These are phyloP conservation scores for Zhuqinia jingwanae DNA, from an alignment of 2,888 invertebrate species.

Conservation along the genomic window DNA sequence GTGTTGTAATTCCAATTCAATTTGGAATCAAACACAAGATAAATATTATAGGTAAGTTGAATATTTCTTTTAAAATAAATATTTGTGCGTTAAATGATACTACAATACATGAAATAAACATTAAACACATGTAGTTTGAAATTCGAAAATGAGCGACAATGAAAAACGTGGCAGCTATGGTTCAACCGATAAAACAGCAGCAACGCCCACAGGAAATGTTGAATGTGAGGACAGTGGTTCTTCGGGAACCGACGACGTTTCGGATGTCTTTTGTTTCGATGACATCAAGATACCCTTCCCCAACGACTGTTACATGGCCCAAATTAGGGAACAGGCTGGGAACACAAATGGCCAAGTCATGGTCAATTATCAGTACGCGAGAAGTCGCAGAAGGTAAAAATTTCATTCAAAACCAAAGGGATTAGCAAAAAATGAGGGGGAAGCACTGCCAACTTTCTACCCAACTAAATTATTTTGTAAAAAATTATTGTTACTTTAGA, in stretches of 20 bases:
- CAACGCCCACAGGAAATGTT: not conserved
- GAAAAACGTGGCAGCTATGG: slow-evolving; percentile 59
- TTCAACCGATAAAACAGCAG: slow-evolving; percentile 37
- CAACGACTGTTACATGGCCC: slow-evolving; percentile 75
- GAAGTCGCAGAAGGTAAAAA: slow-evolving; percentile 77
- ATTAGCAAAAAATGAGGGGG: too few species aligned
- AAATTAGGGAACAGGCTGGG: slow-evolving; percentile 77
- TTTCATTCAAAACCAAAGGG: not conserved
- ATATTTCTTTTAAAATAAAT: too few species aligned
- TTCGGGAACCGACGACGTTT: slow-evolving; percentile 26
- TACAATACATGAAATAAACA: too few species aligned
- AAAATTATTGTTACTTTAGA: slow-evolving; percentile 61
- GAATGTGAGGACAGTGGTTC: not conserved
- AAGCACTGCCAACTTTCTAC: too few species aligned
- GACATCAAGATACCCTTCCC: slow-evolving; percentile 72
- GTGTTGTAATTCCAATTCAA: too few species aligned
- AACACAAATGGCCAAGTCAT: slow-evolving; percentile 74
- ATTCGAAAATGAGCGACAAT: slow-evolving; percentile 60
- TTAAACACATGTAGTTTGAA: not conserved
- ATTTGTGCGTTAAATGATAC: too few species aligned
- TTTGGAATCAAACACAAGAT: too few species aligned
- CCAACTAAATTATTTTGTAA: too few species aligned
- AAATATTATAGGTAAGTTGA: too few species aligned
- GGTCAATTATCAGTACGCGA: slow-evolving; percentile 77
- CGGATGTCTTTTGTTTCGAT: slow-evolving; percentile 64